These are phyloP conservation scores for Craniophora ligustri DNA, from an alignment of 2,888 invertebrate genomes.

Conservation along the genomic window DNA sequence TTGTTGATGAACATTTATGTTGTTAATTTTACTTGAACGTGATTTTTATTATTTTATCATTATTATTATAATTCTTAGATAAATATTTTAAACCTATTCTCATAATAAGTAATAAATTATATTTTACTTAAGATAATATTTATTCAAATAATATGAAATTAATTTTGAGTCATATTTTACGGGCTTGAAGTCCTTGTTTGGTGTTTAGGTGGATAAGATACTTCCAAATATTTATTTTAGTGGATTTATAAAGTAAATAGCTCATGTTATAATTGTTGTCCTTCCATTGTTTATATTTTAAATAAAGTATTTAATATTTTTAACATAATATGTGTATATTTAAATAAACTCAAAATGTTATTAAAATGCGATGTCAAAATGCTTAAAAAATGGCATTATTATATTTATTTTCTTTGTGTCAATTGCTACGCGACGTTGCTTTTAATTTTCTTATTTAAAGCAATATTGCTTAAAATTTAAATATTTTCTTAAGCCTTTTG, in stretches of 20 bases:
- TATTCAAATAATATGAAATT: conserved; percentile 36
- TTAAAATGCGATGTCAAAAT: conserved; percentile 25
- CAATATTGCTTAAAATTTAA: conserved; percentile 15
- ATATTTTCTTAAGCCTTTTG: conserved; percentile 41
- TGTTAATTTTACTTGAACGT: too few relatives aligned
- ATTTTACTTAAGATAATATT: conserved; percentile 21
- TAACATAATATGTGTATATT: conserved; percentile 32
- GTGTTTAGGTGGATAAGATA: conserved; percentile 54
- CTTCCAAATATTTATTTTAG: conserved; percentile 64
- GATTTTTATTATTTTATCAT: conserved; percentile 6
- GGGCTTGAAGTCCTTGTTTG: conserved; percentile 66
- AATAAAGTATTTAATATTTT: conserved; percentile 49
- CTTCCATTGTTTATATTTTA: conserved; percentile 58
- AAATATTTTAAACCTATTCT: conserved; percentile 26
- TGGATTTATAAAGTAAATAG: conserved; percentile 48
- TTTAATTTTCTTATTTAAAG: conserved; percentile 27
- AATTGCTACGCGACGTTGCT: conserved; percentile 5
- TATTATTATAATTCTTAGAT: conserved; percentile 9
- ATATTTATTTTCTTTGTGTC: conserved; percentile 8
- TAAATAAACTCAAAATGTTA: conserved; percentile 33
- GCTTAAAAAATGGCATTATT: conserved; percentile 16
- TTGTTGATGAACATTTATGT: too few relatives aligned
- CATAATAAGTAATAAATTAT: conserved; percentile 2
- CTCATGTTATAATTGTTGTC: conserved; percentile 60
- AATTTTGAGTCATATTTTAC: conserved; percentile 53